A percentile compares a stretch with the other conserved stretches of the same genome.
These are phyloP conservation scores for Furcifer pardalis DNA, from an alignment of 2,797 vertebrate genomes.

Conservation along the genomic window DNA sequence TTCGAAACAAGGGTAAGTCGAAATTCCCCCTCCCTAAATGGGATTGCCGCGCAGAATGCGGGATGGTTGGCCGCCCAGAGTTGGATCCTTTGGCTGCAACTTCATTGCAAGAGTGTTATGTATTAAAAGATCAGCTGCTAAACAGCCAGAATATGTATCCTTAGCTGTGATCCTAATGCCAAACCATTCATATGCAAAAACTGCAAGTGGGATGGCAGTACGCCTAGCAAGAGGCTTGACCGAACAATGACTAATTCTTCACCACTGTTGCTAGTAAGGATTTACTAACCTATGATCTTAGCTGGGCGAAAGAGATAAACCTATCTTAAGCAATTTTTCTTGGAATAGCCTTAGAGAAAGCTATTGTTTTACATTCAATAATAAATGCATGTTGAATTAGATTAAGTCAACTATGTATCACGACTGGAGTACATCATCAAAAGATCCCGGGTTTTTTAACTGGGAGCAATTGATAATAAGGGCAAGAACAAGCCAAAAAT, in stretches of 20 bases:
- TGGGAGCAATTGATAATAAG: neutral
- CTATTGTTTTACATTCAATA: neutral
- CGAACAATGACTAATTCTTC: slow-evolving; percentile 43
- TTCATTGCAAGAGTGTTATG: slow-evolving; percentile 60
- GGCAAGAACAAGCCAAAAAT: neutral
- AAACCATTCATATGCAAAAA: slow-evolving; percentile 25
- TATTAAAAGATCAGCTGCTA: slow-evolving; percentile 58
- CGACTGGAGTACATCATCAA: neutral
- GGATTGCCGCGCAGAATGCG: no score
- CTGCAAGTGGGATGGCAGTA: slow-evolving; percentile 18
- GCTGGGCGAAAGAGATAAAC: slow-evolving; percentile 18
- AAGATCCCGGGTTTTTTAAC: neutral
- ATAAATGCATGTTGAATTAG: rapidly evolving
- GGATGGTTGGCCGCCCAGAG: no score
- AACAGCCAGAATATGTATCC: slow-evolving; percentile 69
- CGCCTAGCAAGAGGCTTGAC: slow-evolving; percentile 22
- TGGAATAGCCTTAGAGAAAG: slow-evolving; percentile 15
- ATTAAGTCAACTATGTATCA: neutral
- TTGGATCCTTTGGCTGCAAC: slow-evolving; percentile 61
- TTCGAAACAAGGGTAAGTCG: no score
- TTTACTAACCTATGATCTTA: neutral
- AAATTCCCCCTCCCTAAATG: no score
- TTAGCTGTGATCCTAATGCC: slow-evolving; percentile 49
- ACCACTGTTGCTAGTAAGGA: neutral
- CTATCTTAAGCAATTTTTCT: neutral